Evolutionary conservation across 1,140 invertebrate species (phyloP).

Genomic region (Meloidogyne chitwoodi): DNA sequence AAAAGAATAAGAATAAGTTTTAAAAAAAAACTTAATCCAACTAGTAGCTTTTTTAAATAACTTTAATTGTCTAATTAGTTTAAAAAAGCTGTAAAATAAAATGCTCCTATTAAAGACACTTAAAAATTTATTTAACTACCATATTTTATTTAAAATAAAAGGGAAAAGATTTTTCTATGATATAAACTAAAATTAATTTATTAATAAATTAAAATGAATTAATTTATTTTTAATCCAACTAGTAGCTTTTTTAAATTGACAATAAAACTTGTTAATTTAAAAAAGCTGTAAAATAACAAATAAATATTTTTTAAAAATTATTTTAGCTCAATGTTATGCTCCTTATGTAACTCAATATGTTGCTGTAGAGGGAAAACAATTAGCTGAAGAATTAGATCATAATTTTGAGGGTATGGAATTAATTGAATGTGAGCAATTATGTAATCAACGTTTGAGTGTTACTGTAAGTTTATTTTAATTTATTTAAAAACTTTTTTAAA

Average conservation of each 20-base stretch:
- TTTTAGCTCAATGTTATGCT: conserved; percentile 59
- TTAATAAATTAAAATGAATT: background rate
- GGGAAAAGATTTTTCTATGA: too few relatives aligned
- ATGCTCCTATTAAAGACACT: background rate
- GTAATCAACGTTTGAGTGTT: conserved; percentile 53
- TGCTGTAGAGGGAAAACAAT: conserved; percentile 56
- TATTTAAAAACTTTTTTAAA: background rate
- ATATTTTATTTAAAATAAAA: too few relatives aligned
- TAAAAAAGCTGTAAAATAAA: background rate
- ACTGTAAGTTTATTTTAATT: conserved; percentile 23
- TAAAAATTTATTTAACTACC: background rate
- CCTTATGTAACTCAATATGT: conserved; percentile 60
- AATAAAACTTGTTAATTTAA: too few relatives aligned
- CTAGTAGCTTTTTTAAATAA: background rate
- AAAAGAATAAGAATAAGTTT: too few relatives aligned
- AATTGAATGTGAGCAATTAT: conserved; percentile 54
- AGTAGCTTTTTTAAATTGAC: background rate
- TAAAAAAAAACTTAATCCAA: too few relatives aligned
- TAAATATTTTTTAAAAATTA: background rate
- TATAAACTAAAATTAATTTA: too few relatives aligned
- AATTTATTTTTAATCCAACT: background rate
- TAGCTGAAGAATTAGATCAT: conserved; percentile 53
- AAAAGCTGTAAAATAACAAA: too few relatives aligned
- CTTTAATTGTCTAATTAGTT: too few relatives aligned
- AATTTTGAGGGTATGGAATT: conserved; percentile 49